Evolutionary conservation across 2,113 vertebrate genomes (phyloP).

Genomic region (Alectura lathami): DNA sequence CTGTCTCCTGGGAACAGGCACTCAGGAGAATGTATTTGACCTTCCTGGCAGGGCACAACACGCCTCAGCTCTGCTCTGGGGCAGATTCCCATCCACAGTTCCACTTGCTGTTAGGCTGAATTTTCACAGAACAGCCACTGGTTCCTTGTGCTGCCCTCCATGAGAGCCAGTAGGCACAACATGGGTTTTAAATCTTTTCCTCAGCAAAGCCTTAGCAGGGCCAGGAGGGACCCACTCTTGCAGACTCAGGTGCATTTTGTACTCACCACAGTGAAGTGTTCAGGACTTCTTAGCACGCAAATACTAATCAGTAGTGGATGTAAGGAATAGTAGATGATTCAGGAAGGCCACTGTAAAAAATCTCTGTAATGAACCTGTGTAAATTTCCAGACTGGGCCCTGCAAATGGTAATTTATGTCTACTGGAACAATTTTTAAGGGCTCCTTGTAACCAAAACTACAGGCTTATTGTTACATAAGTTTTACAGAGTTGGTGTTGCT

Average conservation of each 20-base stretch:
- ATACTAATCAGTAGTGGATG: background rate
- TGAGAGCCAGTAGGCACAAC: background rate
- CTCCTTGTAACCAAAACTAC: background rate
- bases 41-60: rapidly evolving
- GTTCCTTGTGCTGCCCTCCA: background rate
- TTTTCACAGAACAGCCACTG: background rate
- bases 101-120: too few species aligned
- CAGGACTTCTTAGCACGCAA: background rate
- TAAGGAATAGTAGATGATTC: background rate
- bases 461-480: background rate
- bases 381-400: background rate
- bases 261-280: background rate
- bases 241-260: background rate
- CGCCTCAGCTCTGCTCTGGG: background rate
- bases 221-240: background rate
- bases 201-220: background rate
- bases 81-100: background rate
- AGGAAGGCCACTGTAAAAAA: background rate
- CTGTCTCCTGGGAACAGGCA: background rate
- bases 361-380: background rate
- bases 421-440: background rate
- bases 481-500: background rate
- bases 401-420: background rate
- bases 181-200: too few species aligned
- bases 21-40: background rate